Conservation (phyloP, 2,888 invertebrate species). For the Reticulitermes lucifugus region DNA sequence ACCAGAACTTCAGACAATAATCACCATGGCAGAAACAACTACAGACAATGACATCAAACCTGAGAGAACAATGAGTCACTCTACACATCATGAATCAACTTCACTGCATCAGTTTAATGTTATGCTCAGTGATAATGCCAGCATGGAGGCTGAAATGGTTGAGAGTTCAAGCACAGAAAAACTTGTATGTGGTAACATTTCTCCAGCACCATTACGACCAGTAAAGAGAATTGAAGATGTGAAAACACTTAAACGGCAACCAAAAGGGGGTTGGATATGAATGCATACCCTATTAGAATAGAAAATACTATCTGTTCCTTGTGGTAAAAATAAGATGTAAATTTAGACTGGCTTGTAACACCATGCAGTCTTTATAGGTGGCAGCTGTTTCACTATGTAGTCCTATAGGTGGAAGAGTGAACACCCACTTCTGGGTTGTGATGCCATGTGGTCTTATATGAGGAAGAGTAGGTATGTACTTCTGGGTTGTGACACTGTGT, state of each 20-base stretch:
- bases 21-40: neutral
- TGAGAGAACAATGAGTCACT: too few relatives aligned
- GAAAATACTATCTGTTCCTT: too few relatives aligned
- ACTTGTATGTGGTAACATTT: constrained; percentile 61
- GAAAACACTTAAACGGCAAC: constrained; percentile 68
- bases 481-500: too few relatives aligned
- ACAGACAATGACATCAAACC: neutral
- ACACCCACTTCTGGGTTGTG: too few relatives aligned
- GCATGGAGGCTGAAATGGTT: constrained; percentile 60
- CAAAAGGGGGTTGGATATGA: constrained; percentile 73
- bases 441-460: too few relatives aligned
- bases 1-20: constrained; percentile 10
- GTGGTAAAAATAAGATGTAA: too few relatives aligned
- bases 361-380: too few relatives aligned
- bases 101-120: constrained; percentile 47
- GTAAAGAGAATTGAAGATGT: constrained; percentile 67
- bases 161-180: constrained; percentile 66
- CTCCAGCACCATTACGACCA: constrained; percentile 62
- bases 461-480: too few relatives aligned
- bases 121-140: constrained; percentile 53
- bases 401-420: too few relatives aligned
- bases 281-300: too few relatives aligned
- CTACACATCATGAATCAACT: constrained; percentile 28
- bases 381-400: too few relatives aligned
- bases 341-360: too few relatives aligned